These are phyloP conservation scores for Talpa occidentalis DNA, from an alignment of 2,113 vertebrate genomes.

Conservation along the genomic window DNA sequence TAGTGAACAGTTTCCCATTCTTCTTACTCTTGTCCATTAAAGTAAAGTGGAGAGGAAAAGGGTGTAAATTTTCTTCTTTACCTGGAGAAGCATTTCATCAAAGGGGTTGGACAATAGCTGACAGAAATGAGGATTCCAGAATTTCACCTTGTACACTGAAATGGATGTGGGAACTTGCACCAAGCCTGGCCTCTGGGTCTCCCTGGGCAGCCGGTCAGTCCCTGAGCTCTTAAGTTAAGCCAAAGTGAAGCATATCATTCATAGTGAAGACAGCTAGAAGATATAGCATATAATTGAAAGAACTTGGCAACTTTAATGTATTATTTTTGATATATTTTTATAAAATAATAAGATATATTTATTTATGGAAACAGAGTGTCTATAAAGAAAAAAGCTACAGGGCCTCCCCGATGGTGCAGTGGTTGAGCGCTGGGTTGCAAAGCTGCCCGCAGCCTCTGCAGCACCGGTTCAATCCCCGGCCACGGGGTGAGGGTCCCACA, in stretches of 20 bases:
- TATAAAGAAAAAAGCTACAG: constrained; percentile 29
- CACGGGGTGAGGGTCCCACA: too few species aligned
- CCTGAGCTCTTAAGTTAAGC: not conserved
- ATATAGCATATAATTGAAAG: not conserved
- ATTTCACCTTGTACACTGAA: not conserved
- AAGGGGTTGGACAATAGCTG: not conserved
- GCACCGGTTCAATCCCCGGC: too few species aligned
- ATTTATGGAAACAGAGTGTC: not conserved
- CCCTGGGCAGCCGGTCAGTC: not conserved
- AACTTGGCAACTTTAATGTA: not conserved
- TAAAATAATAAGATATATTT: not conserved
- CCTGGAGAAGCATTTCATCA: not conserved
- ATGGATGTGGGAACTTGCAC: not conserved
- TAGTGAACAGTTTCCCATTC: not conserved
- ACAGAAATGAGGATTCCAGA: not conserved
- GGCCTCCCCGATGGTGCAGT: too few species aligned
- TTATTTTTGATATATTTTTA: constrained; percentile 20
- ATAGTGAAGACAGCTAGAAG: not conserved
- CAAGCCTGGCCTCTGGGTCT: not conserved
- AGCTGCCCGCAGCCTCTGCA: too few species aligned
- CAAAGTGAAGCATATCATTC: not conserved
- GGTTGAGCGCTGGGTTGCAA: too few species aligned
- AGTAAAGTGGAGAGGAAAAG: not conserved
- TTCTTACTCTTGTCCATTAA: not conserved
- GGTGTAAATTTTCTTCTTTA: not conserved